Base-by-base conservation (phyloP, 2,797 vertebrate genomes). In the Chiloscyllium punctatum region DNA sequence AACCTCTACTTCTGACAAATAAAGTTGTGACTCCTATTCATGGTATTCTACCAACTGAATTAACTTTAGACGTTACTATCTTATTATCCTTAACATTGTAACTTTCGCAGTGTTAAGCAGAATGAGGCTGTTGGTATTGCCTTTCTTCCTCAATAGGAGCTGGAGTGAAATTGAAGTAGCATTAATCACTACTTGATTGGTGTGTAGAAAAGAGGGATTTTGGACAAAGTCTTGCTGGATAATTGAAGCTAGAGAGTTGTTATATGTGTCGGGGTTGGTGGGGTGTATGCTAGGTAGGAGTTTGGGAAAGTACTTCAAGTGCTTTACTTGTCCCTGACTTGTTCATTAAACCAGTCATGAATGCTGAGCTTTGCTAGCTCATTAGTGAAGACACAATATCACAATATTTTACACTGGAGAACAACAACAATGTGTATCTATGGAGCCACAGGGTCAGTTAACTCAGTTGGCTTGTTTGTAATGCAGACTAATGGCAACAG, bases 201-300 rank as follows among this genome's bases (percentile, higher is more conserved):
- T 11, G 6, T 42, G n/a, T 92, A 92, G 90, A 66, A 91, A 69
- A 92, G 90, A 69, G 62, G 90, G 66, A 92, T 92, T 92, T 92
- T 92, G 92, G 90, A 42, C 90, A 92, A 92, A 92, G n/a, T 92
- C 90, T 68, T 92, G 33, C 57, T 68, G 90, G 62, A 9, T 92
- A 92, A 37, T 68, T 92, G n/a, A 92, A 9, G 18, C 90, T 23
- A 69, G 62, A 37, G 62, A 92, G 90, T 91, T 42, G 77, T 21
- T 68, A n/a, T 66, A 88, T 23, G 15, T 48, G 69, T 16, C 25
- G 9, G 72, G 71, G 71, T 8, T 30, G 53, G 51, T 51, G 27
- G 86, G 51, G n/a, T 30, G 71, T 27, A 7, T 53, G 88, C 57
- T n/a, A 15, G 33, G 57, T 18, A 16, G 16, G 21, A 37, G 37